These are phyloP conservation scores for Orthonychiurus folsomi DNA, from an alignment of 2,888 invertebrate species.

Conservation along the genomic window DNA sequence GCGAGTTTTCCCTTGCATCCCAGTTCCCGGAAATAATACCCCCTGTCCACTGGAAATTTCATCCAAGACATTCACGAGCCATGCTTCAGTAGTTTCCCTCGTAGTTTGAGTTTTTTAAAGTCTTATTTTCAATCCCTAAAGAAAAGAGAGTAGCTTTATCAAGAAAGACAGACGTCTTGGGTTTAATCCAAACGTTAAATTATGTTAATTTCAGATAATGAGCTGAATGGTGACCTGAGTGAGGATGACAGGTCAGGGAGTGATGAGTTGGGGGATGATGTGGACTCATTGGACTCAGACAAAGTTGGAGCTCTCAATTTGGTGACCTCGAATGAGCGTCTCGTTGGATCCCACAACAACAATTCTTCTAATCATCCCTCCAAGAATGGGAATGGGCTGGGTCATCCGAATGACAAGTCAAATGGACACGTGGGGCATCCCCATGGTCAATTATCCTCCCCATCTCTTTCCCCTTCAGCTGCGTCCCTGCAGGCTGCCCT, in stretches of 20 bases:
- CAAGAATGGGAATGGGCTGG: slow-evolving; percentile 30
- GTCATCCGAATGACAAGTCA: slow-evolving; percentile 16
- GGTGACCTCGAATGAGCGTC: slow-evolving; percentile 45
- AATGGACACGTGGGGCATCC: slow-evolving; percentile 38
- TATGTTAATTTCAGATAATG: slow-evolving; percentile 50
- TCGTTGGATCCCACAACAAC: slow-evolving; percentile 19
- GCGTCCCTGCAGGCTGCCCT: slow-evolving; percentile 46
- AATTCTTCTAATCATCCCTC: slow-evolving; percentile 31
- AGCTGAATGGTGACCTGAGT: slow-evolving; percentile 54
- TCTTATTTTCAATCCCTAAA: background rate
- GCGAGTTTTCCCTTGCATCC: too few relatives aligned
- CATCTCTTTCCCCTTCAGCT: slow-evolving; percentile 40
- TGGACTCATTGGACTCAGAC: slow-evolving; percentile 57
- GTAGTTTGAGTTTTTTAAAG: background rate
- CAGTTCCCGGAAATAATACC: background rate
- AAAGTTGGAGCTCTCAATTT: slow-evolving; percentile 54
- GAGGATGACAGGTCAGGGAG: slow-evolving; percentile 56
- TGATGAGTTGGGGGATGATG: slow-evolving; percentile 50
- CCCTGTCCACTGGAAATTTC: background rate
- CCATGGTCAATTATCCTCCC: slow-evolving; percentile 6
- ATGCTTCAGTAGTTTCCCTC: too few relatives aligned
- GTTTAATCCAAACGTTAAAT: background rate
- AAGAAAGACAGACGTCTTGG: background rate
- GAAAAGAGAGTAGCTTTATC: background rate
- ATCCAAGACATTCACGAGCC: too few relatives aligned